Evolutionary conservation across 2,797 vertebrate genomes (phyloP).

Genomic region (Yasuhikotakia modesta): DNA sequence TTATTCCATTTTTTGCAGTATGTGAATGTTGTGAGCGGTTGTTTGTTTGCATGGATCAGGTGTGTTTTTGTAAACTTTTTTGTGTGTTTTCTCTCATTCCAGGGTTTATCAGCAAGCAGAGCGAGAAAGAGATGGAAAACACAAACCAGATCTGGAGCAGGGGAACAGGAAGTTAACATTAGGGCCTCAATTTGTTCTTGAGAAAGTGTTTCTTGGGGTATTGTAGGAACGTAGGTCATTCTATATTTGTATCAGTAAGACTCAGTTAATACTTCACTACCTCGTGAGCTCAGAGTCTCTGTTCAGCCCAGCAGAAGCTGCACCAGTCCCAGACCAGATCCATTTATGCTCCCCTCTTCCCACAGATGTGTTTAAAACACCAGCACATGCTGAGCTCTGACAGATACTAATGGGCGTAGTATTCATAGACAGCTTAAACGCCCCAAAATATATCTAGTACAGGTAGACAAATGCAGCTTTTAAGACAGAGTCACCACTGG

Average conservation of each 20-base stretch:
- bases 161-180: background rate
- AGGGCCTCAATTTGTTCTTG: background rate
- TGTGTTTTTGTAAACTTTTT: too few relatives aligned
- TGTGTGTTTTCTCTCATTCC: too few relatives aligned
- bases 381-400: conserved; percentile 29
- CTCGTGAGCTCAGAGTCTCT: background rate
- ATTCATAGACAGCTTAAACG: conserved; percentile 49
- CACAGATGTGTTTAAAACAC: conserved; percentile 33
- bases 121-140: too few relatives aligned
- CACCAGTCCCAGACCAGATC: conserved; percentile 15
- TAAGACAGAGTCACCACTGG: conserved; percentile 4
- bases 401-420: conserved; percentile 42
- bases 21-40: background rate
- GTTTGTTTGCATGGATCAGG: too few relatives aligned
- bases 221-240: conserved; percentile 3
- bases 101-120: too few relatives aligned
- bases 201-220: background rate
- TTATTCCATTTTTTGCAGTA: too few relatives aligned
- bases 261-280: background rate
- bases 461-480: conserved; percentile 45
- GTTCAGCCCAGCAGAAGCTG: background rate
- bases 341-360: conserved; percentile 9
- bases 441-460: conserved; percentile 43
- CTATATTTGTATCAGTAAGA: background rate
- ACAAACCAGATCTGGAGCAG: background rate